Base-by-base conservation (phyloP, 2,113 vertebrate species). In the Brachyistius frenatus region DNA sequence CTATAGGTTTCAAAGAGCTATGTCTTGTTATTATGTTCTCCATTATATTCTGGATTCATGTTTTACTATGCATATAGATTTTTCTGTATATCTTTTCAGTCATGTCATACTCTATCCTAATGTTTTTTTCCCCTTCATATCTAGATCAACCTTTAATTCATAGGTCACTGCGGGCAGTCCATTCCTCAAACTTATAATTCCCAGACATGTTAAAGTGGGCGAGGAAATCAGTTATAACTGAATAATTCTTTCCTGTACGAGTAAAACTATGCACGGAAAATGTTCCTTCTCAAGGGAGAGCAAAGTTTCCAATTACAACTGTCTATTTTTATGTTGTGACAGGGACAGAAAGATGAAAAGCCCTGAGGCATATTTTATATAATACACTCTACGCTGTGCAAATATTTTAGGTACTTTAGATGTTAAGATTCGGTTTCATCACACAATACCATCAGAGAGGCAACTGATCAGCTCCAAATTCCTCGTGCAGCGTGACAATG, bases 211-310 rank as follows among this genome's bases (percentile, higher is more conserved):
- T 49, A 66, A 64, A 73, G 65, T 54, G 50, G 36, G 37, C 16
- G 49, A 61, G 60, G 39, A 73, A 85, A 77, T 83, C 64, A 66
- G 60, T 82, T 67, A 71, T 69, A 61, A 57, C 55, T 16, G 56
- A 74, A 72, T 67, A 77, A 66, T 54, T 78, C 63, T 41, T 13
- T 16, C 33, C 35, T 61, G 52, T 30, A 7, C 16, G 37, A 4
- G 37, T 35, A 31, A 53, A 66, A 37, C 30, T 57, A 16, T 37
- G 16, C 44, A 66, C 13, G 46, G 56, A 70, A 69, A 75, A 36
- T 3, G 5, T 68, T 11, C 1, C 53, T 13, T 56, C 35, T 55
- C 7, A 31, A 11, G 36, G 14, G 35, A 52, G 35, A 6, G 33
- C 3, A 71, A 32, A 13, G 33, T 56, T 33, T 66, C 31, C 62